Base-by-base conservation (phyloP, 2,797 vertebrate genomes). In the Enteromius fasciolatus region DNA sequence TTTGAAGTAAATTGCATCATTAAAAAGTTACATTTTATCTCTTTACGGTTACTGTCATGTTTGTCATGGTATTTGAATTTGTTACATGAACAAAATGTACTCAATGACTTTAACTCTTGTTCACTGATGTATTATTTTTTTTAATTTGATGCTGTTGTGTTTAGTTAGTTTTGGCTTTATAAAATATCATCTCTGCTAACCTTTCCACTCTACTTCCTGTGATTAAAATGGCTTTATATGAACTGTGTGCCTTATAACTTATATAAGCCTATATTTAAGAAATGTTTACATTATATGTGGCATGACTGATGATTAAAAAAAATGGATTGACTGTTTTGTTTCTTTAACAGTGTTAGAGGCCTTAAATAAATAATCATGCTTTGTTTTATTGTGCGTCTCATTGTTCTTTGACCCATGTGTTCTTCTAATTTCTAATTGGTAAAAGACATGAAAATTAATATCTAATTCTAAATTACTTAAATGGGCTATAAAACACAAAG, bases 271-370 rank as follows among this genome's bases (percentile, higher is more conserved):
- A 14, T 36, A 33, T n/a, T 74, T 39, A 44, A 17, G 25, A 74
- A 84, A 80, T 84, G 78, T 76, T 80, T 80, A 61, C 64, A 54
- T 66, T 3, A 76, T 67, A 76, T 4, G 33, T n/a, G 11, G 31
- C 33, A 41, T 4, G 17, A 52, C 18, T 57, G 9, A 68, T 54
- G 4, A 14, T 63, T 44, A 46, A 48, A 48, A 64, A 52, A 78
- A 23, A 67, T 1, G 2, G 1, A 46, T 46, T 46, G 14, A 1
- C n/a, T 48, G 59, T 46, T 70, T 46, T 77, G 25, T 63, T 11
- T 59, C 18, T 75, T 39, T 36, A 39, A 36, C 3, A 74, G 36
- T 0, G 18, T 11, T 73, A 1, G 12, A 33, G 2, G 31, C 20
- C 54, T 57, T 74, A 59, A 57, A 75, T 14, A 36, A 11, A 33